Conservation (phyloP, 2,888 invertebrate species). For the Chrysodeixis includens region DNA sequence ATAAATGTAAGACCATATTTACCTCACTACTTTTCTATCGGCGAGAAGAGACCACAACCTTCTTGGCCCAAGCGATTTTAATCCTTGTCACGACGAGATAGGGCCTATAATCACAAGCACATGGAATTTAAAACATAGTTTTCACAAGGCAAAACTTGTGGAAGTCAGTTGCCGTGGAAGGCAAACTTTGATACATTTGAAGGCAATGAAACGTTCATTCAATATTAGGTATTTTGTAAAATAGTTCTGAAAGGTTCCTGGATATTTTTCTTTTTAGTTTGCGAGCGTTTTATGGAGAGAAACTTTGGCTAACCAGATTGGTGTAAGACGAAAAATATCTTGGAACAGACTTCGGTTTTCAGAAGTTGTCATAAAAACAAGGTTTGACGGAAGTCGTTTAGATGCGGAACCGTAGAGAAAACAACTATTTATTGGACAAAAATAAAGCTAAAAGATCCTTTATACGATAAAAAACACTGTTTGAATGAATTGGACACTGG, state of each 20-base stretch:
- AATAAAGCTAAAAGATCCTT: no score
- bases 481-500: no score
- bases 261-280: background rate
- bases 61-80: constrained; percentile 10
- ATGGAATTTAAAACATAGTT: constrained; percentile 25
- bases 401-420: no score
- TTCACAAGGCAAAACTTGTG: constrained; percentile 27
- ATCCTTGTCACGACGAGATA: background rate
- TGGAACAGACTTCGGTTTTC: background rate
- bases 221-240: constrained; percentile 25
- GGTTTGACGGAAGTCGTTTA: no score
- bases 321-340: background rate
- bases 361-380: background rate
- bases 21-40: constrained; percentile 9
- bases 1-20: constrained; percentile 2
- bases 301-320: background rate
- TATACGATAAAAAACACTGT: no score
- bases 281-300: background rate
- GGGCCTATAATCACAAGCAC: constrained; percentile 10
- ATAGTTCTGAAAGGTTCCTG: constrained; percentile 5
- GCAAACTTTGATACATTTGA: constrained; percentile 31
- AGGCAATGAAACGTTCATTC: constrained; percentile 33
- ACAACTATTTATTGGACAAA: no score
- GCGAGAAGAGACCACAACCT: constrained; percentile 8
- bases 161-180: constrained; percentile 22